phyloP scores from a whole-genome alignment of 2,797 vertebrate genomes.

The Trematomus bernacchii region DNA sequence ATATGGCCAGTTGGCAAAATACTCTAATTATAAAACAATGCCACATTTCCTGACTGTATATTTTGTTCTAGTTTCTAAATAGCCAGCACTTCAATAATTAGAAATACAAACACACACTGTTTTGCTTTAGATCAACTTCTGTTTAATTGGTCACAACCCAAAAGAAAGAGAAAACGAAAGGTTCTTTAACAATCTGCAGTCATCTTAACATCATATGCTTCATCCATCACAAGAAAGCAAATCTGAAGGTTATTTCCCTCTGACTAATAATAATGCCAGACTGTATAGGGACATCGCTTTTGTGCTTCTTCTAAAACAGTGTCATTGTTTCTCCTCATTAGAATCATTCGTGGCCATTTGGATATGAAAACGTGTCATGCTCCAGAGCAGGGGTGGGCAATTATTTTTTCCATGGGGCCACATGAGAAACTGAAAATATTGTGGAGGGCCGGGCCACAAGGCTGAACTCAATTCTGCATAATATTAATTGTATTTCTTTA shows the following conservation, averaged over 20 bases:
- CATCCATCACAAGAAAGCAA: constrained; percentile 44
- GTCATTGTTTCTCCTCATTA: constrained; percentile 6
- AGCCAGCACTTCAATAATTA: neutral
- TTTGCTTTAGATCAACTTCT: constrained; percentile 75
- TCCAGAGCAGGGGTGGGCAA: no score
- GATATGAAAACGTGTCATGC: constrained; percentile 30
- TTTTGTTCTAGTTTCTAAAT: neutral
- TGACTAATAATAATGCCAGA: constrained; percentile 61
- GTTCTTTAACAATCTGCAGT: constrained; percentile 78
- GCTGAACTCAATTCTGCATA: no score
- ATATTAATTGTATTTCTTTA: no score
- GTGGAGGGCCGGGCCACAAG: no score
- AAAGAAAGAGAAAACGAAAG: constrained; percentile 58
- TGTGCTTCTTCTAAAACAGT: constrained; percentile 74
- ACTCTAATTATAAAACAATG: no score
- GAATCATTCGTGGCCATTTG: neutral
- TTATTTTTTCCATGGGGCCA: no score
- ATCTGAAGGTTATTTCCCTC: constrained; percentile 51
- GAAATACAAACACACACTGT: constrained; percentile 29
- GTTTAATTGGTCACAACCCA: constrained; percentile 83
- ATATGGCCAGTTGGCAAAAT: no score
- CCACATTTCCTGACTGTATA: neutral
- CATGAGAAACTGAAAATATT: no score
- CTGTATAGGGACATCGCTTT: constrained; percentile 52
- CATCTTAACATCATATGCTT: constrained; percentile 59